Percentiles rank a stretch among this genome's conserved stretches.
phyloP scores from a whole-genome alignment of 2,113 vertebrate genomes.

The Ciconia maguari region DNA sequence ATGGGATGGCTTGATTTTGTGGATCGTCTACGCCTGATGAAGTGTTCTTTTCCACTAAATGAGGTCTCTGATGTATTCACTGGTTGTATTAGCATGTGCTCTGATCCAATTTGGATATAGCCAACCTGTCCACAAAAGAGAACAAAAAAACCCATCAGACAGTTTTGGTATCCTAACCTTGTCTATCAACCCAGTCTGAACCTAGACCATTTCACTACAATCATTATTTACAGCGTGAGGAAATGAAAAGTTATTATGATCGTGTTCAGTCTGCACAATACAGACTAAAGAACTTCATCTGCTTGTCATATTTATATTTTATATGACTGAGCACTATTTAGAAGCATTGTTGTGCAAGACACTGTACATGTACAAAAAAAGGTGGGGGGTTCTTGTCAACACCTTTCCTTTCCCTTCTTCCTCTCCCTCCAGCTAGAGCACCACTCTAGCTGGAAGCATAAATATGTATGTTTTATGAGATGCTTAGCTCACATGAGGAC shows the following conservation, averaged over 20 bases:
- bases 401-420: not conserved
- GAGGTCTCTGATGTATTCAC: conserved; percentile 72
- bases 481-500: not conserved
- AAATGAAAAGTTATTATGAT: not conserved
- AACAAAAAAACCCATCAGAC: not conserved
- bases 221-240: not conserved
- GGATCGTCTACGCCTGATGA: conserved; percentile 76
- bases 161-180: not conserved
- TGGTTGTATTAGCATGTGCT: conserved; percentile 87
- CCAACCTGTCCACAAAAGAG: conserved; percentile 80
- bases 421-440: not conserved
- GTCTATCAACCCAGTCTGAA: not conserved
- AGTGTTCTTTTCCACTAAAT: conserved; percentile 82
- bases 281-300: not conserved
- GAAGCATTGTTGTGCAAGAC: not conserved
- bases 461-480: fast-evolving
- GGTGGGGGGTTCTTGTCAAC: not conserved
- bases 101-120: conserved; percentile 84
- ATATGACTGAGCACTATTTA: not conserved
- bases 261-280: not conserved
- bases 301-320: not conserved
- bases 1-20: not conserved
- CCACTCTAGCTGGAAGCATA: not conserved
- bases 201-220: not conserved
- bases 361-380: not conserved